Base-by-base conservation (phyloP, 2,797 vertebrate genomes). In the Eupleurogrammus muticus region DNA sequence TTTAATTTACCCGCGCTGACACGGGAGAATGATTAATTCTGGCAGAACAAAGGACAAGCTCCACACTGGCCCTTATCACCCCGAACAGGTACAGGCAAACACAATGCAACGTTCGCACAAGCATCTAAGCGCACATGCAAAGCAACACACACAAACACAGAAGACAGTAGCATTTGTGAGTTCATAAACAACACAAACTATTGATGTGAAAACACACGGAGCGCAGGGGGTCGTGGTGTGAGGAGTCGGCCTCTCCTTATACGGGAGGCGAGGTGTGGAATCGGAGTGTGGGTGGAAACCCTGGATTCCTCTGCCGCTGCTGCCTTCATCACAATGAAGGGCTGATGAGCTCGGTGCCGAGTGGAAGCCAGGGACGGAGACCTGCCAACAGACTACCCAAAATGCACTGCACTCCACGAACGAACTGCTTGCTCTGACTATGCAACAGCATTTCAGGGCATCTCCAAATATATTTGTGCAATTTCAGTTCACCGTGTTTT, bases 61-160 rank as follows among this genome's bases (percentile, higher is more conserved):
- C 79, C 13, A 67, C 68, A 60, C 62, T 20, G 62, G 83, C 70
- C 81, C 86, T 88, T 90, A 92, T 92, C 87, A 84, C 73, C 73
- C 66, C 9, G 4, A 73, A 65, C 91, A 90, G 89, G 84, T 90
- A 89, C 77, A 83, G 66, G 57, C 81, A 64, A 79, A 82, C 77
- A 89, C 85, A 91, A 89, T 77, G 77, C 74, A 62, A 78, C 66
- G 49, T 24, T 17, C 44, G 14, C 59, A 49, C 51, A 64, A 61
- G 42, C 69, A 84, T 70, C 73, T 50, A 28, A 65, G 52, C 40
- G 64, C 71, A 70, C 69, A 10, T 16, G 38, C 48, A 9, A 5
- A 12, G 21, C 7, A 50, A 11, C 28, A 28, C 28, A 6, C 28
- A 6, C 28, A 28, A 3, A 28, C 28, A 28, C 28, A 44, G 40